These are phyloP conservation scores for Nasua narica DNA, from an alignment of 2,797 vertebrate species.

Conservation along the genomic window DNA sequence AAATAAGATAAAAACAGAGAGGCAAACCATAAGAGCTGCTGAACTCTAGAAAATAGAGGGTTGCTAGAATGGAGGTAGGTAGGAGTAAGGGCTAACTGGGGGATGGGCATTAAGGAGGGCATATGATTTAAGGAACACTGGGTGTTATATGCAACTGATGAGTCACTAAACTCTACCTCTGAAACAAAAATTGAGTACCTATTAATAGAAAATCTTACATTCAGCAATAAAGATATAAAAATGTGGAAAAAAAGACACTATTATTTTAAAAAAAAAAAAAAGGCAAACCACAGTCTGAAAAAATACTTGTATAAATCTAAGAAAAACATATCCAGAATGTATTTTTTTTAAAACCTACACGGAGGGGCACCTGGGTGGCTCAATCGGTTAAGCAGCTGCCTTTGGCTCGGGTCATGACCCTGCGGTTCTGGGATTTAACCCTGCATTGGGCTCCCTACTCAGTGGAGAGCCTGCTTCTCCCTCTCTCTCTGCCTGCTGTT, in stretches of 20 bases:
- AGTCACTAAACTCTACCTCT: not conserved
- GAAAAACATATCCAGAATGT: not conserved
- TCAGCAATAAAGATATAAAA: not conserved
- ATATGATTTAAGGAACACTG: not conserved
- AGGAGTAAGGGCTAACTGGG: not conserved
- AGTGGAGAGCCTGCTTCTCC: too few species aligned
- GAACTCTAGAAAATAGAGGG: not conserved
- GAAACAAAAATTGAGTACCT: not conserved
- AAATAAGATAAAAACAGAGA: not conserved
- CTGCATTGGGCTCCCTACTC: too few species aligned
- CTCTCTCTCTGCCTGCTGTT: too few species aligned
- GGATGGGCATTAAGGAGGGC: too few species aligned
- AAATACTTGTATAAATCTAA: conserved; percentile 22
- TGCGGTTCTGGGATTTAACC: too few species aligned
- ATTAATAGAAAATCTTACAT: not conserved
- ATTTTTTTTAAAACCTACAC: not conserved
- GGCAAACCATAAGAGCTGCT: not conserved
- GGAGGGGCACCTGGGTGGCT: too few species aligned
- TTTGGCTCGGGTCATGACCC: too few species aligned
- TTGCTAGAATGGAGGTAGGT: not conserved
- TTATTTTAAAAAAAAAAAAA: not conserved
- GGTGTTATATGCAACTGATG: not conserved
- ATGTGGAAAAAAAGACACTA: not conserved
- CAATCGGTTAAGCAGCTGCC: too few species aligned
- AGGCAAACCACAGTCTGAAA: not conserved